Base-by-base conservation (phyloP, 2,888 invertebrate genomes). In the Andrena praecox region DNA sequence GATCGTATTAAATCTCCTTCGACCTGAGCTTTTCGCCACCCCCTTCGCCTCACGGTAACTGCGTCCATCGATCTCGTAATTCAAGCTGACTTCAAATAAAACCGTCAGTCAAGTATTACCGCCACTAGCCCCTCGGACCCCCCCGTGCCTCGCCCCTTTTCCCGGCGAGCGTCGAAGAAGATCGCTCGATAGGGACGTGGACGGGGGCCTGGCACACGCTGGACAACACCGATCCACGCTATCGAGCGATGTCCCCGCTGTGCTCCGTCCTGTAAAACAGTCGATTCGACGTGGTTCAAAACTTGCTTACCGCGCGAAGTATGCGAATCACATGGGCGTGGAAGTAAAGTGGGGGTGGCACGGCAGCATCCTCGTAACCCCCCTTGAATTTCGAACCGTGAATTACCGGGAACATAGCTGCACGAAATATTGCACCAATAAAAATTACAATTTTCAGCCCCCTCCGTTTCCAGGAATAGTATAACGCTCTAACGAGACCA, bases 1-100 rank as follows among this genome's bases (percentile, higher is more conserved):
- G 90, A 91, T 91, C 90, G 89, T 87, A 90, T 91, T 91, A 91
- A 91, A 90, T 90, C 90, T 90, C 90, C 89, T 91, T 91, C 89
- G 89, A 87, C 86, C 90, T 86, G 77, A 84, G 88, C 86, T 86
- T 80, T 85, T 87, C 85, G 75, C 73, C 79, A 79, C 35, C 60
- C 29, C 71, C 60, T 60, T 42, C 63, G 52, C 29, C 73, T 69
- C 62, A 69, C 52, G 67, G 75, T 75, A 74, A 73, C 83, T 75
- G 75, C 85, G 80, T 84, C 83, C 87, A 88, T 88, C 88, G 88
- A 85, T 88, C 87, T 88, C 88, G 88, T 88, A 88, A 88, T 88
- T 88, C 85, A 77, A 88, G 77, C 88, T 87, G 88, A 86, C 88
- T 88, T 88, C 85, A 84, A 88, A 88, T 88, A 88, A 88, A 88